Percentiles rank a stretch among this genome's conserved stretches.
These are phyloP conservation scores for Rhamnusium bicolor DNA, from an alignment of 2,888 invertebrate species.

Conservation along the genomic window DNA sequence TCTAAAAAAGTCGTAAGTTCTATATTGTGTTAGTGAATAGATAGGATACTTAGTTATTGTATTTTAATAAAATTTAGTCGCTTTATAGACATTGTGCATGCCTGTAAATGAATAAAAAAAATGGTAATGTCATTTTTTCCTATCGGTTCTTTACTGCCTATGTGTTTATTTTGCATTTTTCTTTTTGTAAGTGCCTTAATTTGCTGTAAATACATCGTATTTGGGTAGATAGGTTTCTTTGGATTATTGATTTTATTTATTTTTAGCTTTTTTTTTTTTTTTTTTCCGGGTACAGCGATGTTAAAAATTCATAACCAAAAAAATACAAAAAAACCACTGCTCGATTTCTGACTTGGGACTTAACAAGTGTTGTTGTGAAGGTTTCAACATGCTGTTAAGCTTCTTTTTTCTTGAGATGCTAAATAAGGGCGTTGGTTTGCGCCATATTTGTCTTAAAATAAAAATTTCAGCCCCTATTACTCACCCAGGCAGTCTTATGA, in stretches of 20 bases:
- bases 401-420: constrained; percentile 36
- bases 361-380: constrained; percentile 35
- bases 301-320: constrained; percentile 73
- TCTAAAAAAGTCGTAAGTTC: constrained; percentile 69
- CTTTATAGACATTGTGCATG: constrained; percentile 61
- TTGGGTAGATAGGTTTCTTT: constrained; percentile 15
- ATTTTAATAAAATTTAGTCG: constrained; percentile 46
- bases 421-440: constrained; percentile 69
- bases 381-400: constrained; percentile 38
- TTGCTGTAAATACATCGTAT: constrained; percentile 26
- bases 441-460: constrained; percentile 69
- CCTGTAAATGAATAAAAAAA: constrained; percentile 62
- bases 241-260: constrained; percentile 43
- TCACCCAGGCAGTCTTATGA: constrained; percentile 44
- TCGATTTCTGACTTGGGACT: constrained; percentile 48
- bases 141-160: constrained; percentile 55
- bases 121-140: constrained; percentile 69
- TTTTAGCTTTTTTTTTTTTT: constrained; percentile 52
- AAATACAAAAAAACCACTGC: constrained; percentile 65
- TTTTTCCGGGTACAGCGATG: constrained; percentile 55
- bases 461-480: constrained; percentile 57
- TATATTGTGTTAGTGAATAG: constrained; percentile 49
- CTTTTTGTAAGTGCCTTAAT: constrained; percentile 52
- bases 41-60: constrained; percentile 49
- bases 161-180: constrained; percentile 65